Evolutionary conservation across 2,797 vertebrate species (phyloP).

Genomic region (Tangara arthus): DNA sequence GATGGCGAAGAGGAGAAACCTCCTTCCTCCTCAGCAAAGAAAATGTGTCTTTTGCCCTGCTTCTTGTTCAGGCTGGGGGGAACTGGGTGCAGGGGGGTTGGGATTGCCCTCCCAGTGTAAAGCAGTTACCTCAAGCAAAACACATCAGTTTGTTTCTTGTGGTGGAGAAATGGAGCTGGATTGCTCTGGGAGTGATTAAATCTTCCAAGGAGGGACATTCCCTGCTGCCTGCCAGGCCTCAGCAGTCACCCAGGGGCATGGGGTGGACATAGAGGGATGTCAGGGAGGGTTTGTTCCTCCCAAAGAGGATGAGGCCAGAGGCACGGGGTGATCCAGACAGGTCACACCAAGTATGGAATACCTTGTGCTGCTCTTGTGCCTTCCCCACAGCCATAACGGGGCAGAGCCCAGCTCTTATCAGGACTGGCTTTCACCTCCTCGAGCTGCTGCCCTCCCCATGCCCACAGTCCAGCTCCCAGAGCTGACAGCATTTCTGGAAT

Average conservation of each 20-base stretch:
- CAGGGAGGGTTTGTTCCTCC: not conserved
- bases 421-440: constrained; percentile 6
- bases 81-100: not conserved
- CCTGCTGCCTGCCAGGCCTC: not conserved
- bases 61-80: not conserved
- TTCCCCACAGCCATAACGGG: constrained; percentile 60
- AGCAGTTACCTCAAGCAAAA: not conserved
- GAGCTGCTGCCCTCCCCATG: constrained; percentile 27
- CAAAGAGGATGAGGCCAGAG: constrained; percentile 5
- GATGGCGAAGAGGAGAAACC: not conserved
- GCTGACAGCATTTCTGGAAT: constrained; percentile 38
- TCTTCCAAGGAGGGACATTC: not conserved
- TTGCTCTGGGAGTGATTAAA: not conserved
- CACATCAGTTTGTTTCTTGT: not conserved
- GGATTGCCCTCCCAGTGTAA: not conserved
- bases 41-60: not conserved
- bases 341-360: constrained; percentile 57
- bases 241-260: not conserved
- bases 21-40: not conserved
- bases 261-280: not conserved
- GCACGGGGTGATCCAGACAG: not conserved
- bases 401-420: constrained; percentile 38
- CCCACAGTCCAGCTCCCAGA: not conserved
- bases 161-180: not conserved
- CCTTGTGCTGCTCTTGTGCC: not conserved